phyloP scores from a whole-genome alignment of 2,113 vertebrate genomes.

The Perca fluviatilis region DNA sequence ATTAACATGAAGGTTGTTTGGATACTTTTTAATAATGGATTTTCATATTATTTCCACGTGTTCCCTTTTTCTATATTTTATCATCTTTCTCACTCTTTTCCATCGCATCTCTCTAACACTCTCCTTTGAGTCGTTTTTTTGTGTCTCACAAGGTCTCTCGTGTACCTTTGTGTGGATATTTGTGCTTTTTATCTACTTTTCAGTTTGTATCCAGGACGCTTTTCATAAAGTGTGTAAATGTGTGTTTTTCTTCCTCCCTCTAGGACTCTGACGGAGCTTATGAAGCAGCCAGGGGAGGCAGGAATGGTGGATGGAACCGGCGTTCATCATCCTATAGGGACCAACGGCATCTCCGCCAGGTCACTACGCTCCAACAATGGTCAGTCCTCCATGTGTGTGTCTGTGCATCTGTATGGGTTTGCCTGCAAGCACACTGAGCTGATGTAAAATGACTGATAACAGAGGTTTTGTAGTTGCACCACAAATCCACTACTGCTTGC shows the following conservation, averaged over 20 bases:
- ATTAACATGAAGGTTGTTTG: conserved; percentile 12
- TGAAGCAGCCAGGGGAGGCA: conserved; percentile 84
- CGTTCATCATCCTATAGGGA: conserved; percentile 83
- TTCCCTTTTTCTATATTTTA: conserved; percentile 10
- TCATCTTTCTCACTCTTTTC: conserved; percentile 26
- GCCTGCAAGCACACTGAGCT: conserved; percentile 9
- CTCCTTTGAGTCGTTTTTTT: not conserved
- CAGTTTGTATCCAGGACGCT: not conserved
- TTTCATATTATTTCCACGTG: conserved; percentile 1
- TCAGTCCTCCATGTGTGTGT: conserved; percentile 56
- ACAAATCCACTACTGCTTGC: conserved; percentile 2
- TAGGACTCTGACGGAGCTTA: conserved; percentile 83
- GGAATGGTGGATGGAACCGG: conserved; percentile 77
- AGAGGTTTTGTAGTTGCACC: not conserved
- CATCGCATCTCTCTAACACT: not conserved
- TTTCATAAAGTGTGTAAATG: conserved; percentile 1
- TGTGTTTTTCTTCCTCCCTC: conserved; percentile 24
- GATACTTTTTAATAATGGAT: not conserved
- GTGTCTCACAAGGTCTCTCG: not conserved
- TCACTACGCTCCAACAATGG: conserved; percentile 83
- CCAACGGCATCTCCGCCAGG: conserved; percentile 83
- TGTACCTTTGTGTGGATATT: not conserved
- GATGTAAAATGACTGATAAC: not conserved
- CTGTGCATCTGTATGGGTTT: not conserved
- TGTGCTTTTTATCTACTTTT: not conserved